Evolutionary conservation across 2,797 vertebrate genomes (phyloP).

Genomic region (Mormyrus hasselquistii): DNA sequence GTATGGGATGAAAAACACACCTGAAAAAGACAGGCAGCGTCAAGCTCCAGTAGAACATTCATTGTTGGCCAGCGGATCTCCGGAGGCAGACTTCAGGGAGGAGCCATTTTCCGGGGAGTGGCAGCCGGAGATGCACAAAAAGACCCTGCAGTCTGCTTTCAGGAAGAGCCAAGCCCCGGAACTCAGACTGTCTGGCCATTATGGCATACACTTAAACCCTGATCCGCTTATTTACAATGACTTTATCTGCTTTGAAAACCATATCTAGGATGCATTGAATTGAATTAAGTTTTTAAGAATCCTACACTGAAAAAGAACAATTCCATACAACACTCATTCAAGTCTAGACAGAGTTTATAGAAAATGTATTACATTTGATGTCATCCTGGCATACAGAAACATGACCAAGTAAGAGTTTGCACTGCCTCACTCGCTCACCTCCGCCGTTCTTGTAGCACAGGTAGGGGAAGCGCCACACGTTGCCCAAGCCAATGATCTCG

Average conservation of each 20-base stretch:
- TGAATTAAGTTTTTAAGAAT: neutral
- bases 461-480: slow-evolving; percentile 84
- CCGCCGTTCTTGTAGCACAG: slow-evolving; percentile 86
- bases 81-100: neutral
- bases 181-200: neutral
- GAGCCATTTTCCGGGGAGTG: neutral
- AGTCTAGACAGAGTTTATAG: neutral
- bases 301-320: neutral
- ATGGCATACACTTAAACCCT: neutral
- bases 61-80: neutral
- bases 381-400: neutral
- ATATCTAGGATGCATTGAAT: neutral
- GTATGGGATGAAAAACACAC: slow-evolving; percentile 89
- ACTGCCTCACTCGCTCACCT: slow-evolving; percentile 55
- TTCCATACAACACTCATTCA: neutral
- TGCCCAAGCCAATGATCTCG: slow-evolving; percentile 82
- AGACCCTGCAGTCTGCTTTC: neutral
- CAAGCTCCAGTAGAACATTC: neutral
- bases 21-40: slow-evolving; percentile 47
- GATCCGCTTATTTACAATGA: neutral
- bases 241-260: neutral
- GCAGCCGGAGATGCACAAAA: neutral
- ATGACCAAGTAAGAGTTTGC: neutral
- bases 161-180: neutral
- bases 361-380: neutral